Conservation (phyloP, 2,888 invertebrate genomes). For the Chymomyza procnemis region DNA sequence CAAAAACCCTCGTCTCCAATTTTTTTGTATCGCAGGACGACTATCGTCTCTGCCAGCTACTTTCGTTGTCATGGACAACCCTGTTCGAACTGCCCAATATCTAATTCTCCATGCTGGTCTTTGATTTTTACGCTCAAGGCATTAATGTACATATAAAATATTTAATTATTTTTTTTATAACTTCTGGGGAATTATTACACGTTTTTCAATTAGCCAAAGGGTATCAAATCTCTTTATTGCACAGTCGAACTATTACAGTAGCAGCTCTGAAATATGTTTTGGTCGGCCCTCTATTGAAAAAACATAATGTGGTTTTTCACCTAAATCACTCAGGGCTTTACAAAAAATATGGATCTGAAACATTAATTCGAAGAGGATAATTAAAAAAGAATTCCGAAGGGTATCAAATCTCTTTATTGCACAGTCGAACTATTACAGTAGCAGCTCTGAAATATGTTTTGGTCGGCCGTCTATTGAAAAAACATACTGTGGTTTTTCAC, state of each 20-base stretch:
- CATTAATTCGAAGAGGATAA: too few relatives aligned
- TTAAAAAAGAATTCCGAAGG: background rate
- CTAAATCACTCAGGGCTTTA: too few relatives aligned
- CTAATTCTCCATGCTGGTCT: constrained; percentile 24
- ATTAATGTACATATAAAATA: too few relatives aligned
- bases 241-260: background rate
- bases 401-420: background rate
- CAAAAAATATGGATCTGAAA: too few relatives aligned
- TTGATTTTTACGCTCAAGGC: constrained; percentile 7
- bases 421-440: background rate
- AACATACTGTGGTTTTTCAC: too few relatives aligned
- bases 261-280: constrained; percentile 23
- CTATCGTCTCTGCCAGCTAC: constrained; percentile 29
- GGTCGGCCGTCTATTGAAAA: too few relatives aligned
- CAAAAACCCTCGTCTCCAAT: background rate
- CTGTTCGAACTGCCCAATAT: constrained; percentile 11
- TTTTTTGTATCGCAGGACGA: constrained; percentile 13
- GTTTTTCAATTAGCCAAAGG: constrained; percentile 1
- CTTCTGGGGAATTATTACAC: constrained; percentile 35
- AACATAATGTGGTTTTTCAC: too few relatives aligned
- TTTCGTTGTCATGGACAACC: constrained; percentile 38
- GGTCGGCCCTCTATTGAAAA: too few relatives aligned
- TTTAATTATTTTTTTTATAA: constrained; percentile 7
- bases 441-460: constrained; percentile 23
- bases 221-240: background rate